A percentile compares a stretch with the other conserved stretches of the same genome.
phyloP scores from a whole-genome alignment of 92 coral and sea anemone genomes.

The Epizoanthus stellaris region DNA sequence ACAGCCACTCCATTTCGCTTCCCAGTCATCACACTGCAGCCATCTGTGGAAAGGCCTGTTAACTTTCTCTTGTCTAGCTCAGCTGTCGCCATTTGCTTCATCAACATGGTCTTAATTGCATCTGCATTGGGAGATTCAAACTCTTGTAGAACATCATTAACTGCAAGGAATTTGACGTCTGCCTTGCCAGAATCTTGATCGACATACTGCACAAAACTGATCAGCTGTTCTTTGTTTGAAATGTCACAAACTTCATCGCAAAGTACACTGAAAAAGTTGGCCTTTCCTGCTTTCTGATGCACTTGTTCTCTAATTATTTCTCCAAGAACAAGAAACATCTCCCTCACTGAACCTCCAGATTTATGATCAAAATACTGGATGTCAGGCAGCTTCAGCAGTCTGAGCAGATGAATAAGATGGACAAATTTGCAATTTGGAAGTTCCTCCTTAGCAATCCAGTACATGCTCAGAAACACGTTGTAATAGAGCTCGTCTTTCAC shows the following conservation, averaged over 20 bases:
- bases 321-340: conserved; percentile 47
- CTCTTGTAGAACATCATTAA: conserved; percentile 47
- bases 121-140: conserved; percentile 49
- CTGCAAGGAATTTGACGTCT: conserved; percentile 39
- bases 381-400: conserved; percentile 25
- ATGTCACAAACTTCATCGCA: conserved; percentile 47
- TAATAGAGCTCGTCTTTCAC: conserved; percentile 21
- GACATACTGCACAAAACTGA: conserved; percentile 53
- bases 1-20: conserved; percentile 63
- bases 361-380: conserved; percentile 24
- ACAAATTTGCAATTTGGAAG: conserved; percentile 57
- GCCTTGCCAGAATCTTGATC: conserved; percentile 40
- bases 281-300: conserved; percentile 20
- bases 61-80: conserved; percentile 21
- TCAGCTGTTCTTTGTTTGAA: conserved; percentile 44
- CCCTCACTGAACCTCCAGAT: conserved; percentile 29
- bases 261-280: conserved; percentile 32
- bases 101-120: conserved; percentile 36
- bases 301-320: conserved; percentile 34
- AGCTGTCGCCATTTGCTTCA: conserved; percentile 31
- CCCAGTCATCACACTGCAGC: conserved; percentile 69
- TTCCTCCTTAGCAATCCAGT: conserved; percentile 63
- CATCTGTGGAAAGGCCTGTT: conserved; percentile 56
- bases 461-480: conserved; percentile 45
- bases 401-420: conserved; percentile 25